Base-by-base conservation (phyloP, 2,113 vertebrate species). In the Pachypanchax playfairii region DNA sequence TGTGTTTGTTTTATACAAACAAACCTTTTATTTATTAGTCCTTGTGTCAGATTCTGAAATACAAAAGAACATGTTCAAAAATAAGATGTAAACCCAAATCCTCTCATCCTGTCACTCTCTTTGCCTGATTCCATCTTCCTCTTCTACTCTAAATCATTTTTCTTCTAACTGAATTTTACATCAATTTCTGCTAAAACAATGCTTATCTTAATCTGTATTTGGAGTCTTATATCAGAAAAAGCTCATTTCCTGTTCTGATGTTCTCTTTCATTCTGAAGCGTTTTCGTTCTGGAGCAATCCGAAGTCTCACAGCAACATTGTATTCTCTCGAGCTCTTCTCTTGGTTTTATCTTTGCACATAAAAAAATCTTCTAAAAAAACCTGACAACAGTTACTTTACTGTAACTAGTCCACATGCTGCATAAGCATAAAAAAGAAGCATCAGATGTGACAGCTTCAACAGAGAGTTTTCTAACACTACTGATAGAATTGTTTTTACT, bases 211-310 rank as follows among this genome's bases (percentile, higher is more conserved):
- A 33, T 44, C 60, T 48, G 50, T 26, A 41, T 57, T 56, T 24
- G 25, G 21, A 64, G 73, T 21, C 47, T 65, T 68, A 52, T 72
- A 74, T 64, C 48, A 71, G 10, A 60, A 10, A 49, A 29, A 22
- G 5, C 51, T 24, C 17, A 3, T 53, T 33, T 35, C 33, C 48
- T 63, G 15, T 31, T 17, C 5, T 43, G 15, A 3, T n/a, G n/a
- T 43, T 57, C 41, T 33, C 36, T 51, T 46, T 36, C 24, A 24
- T 17, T 4, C 11, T 52, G 57, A 55, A n/a, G n/a, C 39, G 31
- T 63, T 18, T 54, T 74, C 58, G 14, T 42, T 29, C 63, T 20
- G 28, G n/a, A 25, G 73, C 66, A 87, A 88, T 85, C 89, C 84
- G 73, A 65, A 79, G 77, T 36, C 68, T 65, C 67, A 78, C 82